A percentile compares a stretch with the other conserved stretches of the same genome.
phyloP scores from a whole-genome alignment of 2,113 vertebrate genomes.

The Plotosus lineatus region DNA sequence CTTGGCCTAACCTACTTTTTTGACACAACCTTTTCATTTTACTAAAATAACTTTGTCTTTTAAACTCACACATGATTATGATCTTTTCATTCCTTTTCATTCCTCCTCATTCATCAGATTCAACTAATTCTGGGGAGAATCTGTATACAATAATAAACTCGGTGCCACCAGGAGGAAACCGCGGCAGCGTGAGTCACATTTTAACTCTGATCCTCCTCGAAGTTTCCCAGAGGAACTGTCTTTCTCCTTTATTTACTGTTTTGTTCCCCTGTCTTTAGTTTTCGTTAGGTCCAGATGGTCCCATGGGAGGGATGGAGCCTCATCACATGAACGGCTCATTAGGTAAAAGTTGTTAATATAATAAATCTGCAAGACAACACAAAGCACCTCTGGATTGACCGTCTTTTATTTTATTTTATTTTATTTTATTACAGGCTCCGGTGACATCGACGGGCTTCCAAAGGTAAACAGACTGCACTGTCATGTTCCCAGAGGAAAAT shows the following conservation, averaged over 20 bases:
- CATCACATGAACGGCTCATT: constrained; percentile 92
- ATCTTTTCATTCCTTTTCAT: background rate
- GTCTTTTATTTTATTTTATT: constrained; percentile 28
- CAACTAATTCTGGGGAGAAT: constrained; percentile 90
- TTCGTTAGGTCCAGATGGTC: constrained; percentile 84
- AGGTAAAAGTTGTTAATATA: constrained; percentile 69
- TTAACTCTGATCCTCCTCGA: background rate
- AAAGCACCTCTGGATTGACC: background rate
- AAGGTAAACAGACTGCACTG: constrained; percentile 73
- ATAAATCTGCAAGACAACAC: background rate
- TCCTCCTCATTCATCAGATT: constrained; percentile 35
- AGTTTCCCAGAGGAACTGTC: background rate
- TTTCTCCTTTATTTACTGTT: background rate
- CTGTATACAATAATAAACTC: constrained; percentile 93
- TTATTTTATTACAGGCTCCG: constrained; percentile 74
- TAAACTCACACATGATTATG: background rate
- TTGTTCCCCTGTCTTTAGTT: constrained; percentile 70
- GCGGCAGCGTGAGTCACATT: constrained; percentile 78
- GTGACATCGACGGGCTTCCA: constrained; percentile 88
- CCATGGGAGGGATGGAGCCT: constrained; percentile 86
- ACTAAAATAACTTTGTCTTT: background rate
- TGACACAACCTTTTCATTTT: background rate
- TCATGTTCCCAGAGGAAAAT: too few species aligned
- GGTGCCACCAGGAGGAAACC: constrained; percentile 77
- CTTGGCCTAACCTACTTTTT: background rate